A percentile compares a stretch with the other conserved stretches of the same genome.
These are phyloP conservation scores for Xenotilapia longispinis DNA, from an alignment of 2,113 vertebrate genomes.

Conservation along the genomic window DNA sequence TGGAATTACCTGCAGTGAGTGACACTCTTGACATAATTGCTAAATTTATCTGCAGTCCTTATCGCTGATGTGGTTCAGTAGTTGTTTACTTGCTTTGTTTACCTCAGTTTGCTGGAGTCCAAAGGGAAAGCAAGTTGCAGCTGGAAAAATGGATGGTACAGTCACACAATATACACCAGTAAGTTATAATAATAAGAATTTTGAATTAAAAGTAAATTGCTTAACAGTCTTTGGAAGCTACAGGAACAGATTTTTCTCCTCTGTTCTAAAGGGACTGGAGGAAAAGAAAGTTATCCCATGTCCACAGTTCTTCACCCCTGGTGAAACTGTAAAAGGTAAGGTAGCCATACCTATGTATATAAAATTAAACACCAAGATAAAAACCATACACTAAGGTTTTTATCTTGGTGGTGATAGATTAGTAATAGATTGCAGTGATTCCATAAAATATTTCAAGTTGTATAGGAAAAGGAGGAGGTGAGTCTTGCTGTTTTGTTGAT, in stretches of 20 bases:
- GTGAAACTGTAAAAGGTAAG: slow-evolving; percentile 91
- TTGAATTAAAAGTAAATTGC: neutral
- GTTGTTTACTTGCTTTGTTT: neutral
- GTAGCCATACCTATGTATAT: neutral
- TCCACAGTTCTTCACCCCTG: slow-evolving; percentile 85
- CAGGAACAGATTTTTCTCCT: neutral
- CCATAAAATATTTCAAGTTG: neutral
- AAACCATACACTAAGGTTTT: neutral
- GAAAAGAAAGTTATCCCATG: slow-evolving; percentile 92
- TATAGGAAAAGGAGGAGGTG: neutral
- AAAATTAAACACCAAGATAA: no score
- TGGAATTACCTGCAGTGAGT: slow-evolving; percentile 87
- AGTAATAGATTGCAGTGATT: neutral
- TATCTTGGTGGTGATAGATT: neutral
- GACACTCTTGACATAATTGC: neutral
- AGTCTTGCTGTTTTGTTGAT: neutral
- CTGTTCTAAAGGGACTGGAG: slow-evolving; percentile 78
- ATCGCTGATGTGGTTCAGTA: neutral
- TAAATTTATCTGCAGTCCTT: neutral
- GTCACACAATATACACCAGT: slow-evolving; percentile 93
- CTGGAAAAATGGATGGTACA: slow-evolving; percentile 86
- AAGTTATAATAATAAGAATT: slow-evolving; percentile 51
- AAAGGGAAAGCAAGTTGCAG: slow-evolving; percentile 94
- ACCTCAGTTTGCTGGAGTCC: slow-evolving; percentile 93
- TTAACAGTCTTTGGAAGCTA: neutral